A percentile compares a stretch with the other conserved stretches of the same genome.
These are phyloP conservation scores for Malurus elegans DNA, from an alignment of 2,113 vertebrate genomes.

Conservation along the genomic window DNA sequence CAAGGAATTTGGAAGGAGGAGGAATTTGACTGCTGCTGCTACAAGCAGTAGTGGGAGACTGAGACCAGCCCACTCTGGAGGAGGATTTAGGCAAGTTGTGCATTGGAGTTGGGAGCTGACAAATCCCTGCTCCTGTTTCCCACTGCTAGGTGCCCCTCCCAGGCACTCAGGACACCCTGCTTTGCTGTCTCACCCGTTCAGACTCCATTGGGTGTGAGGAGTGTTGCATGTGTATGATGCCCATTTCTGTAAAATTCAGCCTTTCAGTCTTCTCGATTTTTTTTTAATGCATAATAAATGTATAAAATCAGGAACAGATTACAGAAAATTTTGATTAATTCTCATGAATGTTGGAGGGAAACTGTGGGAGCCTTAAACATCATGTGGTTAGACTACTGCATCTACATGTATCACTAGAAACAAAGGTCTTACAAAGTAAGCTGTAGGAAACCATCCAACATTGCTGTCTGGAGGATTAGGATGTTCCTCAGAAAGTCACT, in stretches of 20 bases:
- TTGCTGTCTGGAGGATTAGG: neutral
- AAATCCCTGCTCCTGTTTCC: neutral
- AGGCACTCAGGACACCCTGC: neutral
- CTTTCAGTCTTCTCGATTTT: neutral
- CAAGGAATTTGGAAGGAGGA: neutral
- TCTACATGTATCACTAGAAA: neutral
- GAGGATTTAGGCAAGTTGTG: neutral
- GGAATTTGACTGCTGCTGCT: neutral
- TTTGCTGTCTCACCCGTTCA: neutral
- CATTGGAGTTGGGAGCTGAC: neutral
- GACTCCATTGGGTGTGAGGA: neutral
- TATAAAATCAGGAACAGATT: neutral
- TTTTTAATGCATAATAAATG: neutral
- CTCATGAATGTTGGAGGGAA: neutral
- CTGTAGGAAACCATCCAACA: neutral
- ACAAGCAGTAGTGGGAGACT: neutral
- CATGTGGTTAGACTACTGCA: neutral
- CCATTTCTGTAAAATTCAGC: neutral
- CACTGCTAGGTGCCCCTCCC: neutral
- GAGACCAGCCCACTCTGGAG: neutral
- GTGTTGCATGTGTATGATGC: rapidly evolving
- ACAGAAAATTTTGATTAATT: neutral
- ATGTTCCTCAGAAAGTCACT: neutral
- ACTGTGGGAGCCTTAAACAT: neutral
- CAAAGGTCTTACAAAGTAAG: neutral